Percentiles rank a stretch among this genome's conserved stretches.
These are phyloP conservation scores for Drosophila jambulina DNA, from an alignment of 1,140 invertebrate genomes.

Conservation along the genomic window DNA sequence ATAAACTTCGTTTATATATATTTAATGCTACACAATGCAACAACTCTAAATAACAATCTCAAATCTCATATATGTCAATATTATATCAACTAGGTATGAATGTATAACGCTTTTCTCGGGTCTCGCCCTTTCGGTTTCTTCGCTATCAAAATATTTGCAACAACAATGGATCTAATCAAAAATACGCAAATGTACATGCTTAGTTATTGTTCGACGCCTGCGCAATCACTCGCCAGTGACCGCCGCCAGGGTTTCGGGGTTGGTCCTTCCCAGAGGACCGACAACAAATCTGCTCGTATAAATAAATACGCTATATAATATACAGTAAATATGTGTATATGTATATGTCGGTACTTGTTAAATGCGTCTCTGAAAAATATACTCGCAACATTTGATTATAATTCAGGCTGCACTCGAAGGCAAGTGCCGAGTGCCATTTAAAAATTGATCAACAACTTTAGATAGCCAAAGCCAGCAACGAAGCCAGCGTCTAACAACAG, in stretches of 20 bases:
- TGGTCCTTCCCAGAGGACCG: slow-evolving; percentile 40
- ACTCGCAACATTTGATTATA: slow-evolving; percentile 56
- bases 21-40: slow-evolving; percentile 74
- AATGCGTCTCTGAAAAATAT: slow-evolving; percentile 81
- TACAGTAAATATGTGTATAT: slow-evolving; percentile 57
- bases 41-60: slow-evolving; percentile 80
- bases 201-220: slow-evolving; percentile 63
- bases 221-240: slow-evolving; percentile 37
- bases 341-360: slow-evolving; percentile 71
- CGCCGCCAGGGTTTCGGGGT: neutral
- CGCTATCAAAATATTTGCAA: slow-evolving; percentile 73
- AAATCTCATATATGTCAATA: slow-evolving; percentile 55
- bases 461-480: slow-evolving; percentile 42
- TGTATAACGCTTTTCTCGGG: slow-evolving; percentile 49
- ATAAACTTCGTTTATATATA: slow-evolving; percentile 65
- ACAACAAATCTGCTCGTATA: slow-evolving; percentile 63
- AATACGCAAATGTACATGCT: slow-evolving; percentile 66
- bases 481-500: slow-evolving; percentile 40
- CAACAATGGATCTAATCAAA: slow-evolving; percentile 73
- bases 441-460: slow-evolving; percentile 60
- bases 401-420: slow-evolving; percentile 50
- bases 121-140: slow-evolving; percentile 20
- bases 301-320: slow-evolving; percentile 57
- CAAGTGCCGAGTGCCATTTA: slow-evolving; percentile 23
- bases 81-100: slow-evolving; percentile 49